Evolutionary conservation across 2,888 invertebrate species (phyloP).

Genomic region (Morpho deidamia): DNA sequence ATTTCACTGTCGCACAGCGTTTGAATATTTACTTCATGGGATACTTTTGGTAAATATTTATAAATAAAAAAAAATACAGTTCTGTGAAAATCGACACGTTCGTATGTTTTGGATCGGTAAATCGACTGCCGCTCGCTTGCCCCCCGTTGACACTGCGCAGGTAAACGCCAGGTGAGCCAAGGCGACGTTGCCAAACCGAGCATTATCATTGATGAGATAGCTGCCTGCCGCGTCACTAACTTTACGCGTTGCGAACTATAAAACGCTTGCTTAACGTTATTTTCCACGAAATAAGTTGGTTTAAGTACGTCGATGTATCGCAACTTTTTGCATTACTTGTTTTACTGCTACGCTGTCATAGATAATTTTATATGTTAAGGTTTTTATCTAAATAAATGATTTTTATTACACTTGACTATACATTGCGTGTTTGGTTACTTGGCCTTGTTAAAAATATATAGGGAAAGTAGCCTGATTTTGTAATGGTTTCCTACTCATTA

Average conservation of each 20-base stretch:
- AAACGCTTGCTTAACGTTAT: constrained; percentile 37
- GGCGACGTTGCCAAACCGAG: constrained; percentile 75
- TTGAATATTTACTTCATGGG: constrained; percentile 9
- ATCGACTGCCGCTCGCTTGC: constrained; percentile 59
- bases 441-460: constrained; percentile 36
- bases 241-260: constrained; percentile 54
- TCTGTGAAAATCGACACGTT: constrained; percentile 44
- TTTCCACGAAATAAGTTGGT: neutral
- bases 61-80: constrained; percentile 37
- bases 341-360: constrained; percentile 13
- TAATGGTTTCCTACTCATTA: constrained; percentile 21
- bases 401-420: constrained; percentile 27
- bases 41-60: constrained; percentile 40
- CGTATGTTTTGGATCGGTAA: constrained; percentile 58
- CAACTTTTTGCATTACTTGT: constrained; percentile 8
- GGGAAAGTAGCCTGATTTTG: constrained; percentile 37
- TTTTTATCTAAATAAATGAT: constrained; percentile 26
- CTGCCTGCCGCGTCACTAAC: constrained; percentile 48
- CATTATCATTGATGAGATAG: constrained; percentile 75
- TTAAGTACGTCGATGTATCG: constrained; percentile 18
- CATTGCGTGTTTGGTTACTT: constrained; percentile 40
- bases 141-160: constrained; percentile 75
- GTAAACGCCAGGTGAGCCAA: constrained; percentile 73
- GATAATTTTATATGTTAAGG: constrained; percentile 22
- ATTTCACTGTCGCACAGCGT: constrained; percentile 33